phyloP scores from a whole-genome alignment of 1,140 invertebrate genomes.

The Bicyclus anynana region DNA sequence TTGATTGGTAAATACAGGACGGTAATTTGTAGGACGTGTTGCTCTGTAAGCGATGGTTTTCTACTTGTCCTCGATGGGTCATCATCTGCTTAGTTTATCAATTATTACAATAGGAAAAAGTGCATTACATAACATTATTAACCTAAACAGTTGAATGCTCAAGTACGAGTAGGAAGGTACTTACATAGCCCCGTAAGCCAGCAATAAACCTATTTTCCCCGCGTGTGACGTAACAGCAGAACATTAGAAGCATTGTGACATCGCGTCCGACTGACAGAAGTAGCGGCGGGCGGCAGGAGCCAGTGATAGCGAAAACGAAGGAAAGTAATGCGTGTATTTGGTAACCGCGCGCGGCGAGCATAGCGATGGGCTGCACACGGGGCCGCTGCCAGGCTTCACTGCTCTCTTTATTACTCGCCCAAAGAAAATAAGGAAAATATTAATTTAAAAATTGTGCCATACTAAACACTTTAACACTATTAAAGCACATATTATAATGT shows the following conservation, averaged over 20 bases:
- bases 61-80: too few relatives aligned
- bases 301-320: slow-evolving; percentile 47
- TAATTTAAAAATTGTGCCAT: too few relatives aligned
- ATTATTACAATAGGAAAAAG: too few relatives aligned
- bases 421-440: too few relatives aligned
- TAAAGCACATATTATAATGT: too few relatives aligned
- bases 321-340: slow-evolving; percentile 64
- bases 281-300: not conserved
- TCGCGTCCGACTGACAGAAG: not conserved
- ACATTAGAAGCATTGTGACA: not conserved
- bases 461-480: too few relatives aligned
- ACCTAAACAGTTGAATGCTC: too few relatives aligned
- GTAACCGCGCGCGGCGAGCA: slow-evolving; percentile 46
- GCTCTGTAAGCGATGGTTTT: too few relatives aligned
- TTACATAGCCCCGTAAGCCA: not conserved
- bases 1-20: too few relatives aligned
- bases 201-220: not conserved
- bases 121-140: too few relatives aligned
- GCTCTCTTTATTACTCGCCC: not conserved
- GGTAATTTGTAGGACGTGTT: too few relatives aligned
- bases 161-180: not conserved
- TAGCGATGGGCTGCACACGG: slow-evolving; percentile 36
- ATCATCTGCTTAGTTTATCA: too few relatives aligned
- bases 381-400: slow-evolving; percentile 10
- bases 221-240: not conserved